Evolutionary conservation across 2,888 invertebrate species (phyloP), one percentile per base, ranked within the genome.

Genomic region (Chaetogeoica ovagalla): DNA sequence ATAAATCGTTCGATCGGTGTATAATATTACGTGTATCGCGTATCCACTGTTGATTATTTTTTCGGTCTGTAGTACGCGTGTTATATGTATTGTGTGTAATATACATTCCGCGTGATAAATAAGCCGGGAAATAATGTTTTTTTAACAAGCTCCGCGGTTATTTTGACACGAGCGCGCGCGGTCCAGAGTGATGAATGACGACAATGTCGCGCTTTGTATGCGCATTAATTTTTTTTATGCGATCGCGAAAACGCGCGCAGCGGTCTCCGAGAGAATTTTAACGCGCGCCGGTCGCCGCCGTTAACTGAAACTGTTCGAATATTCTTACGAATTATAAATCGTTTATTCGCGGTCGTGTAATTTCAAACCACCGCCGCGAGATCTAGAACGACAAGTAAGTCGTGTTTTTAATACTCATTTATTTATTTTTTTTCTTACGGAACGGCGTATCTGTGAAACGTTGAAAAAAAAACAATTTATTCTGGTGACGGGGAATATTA

Each of bases 91-190:
- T 30, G 4, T 30, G 30, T 30, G n/a, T n/a, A n/a, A n/a, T n/a
- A 30, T 30, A 30, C 4, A 30, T 30, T 30, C 0, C 15, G 5
- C 9, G 7, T 69, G 59, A 69, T 30, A 48, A 69, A 75, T 68
- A 66, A 59, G 66, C 30, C 59, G 15, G 62, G 60, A 62, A 77
- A 76, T 76, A 68, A 77, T 70, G 70, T 62, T 69, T 62, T 77
- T 77, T 70, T 70, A 77, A 77, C 77, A 70, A 55, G 55, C 55
- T 11, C 55, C 13, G 37, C 13, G 37, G 43, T 43, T 52, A 62
- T 62, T 69, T 70, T 69, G 77, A 70, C 76, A 11, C 60, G 30
- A 30, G 17, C 60, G 21, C 39, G 17, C 60, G 21, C 39, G 39
- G 52, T 19, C 57, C 2, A 59, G n/a, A n/a, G 48, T 76, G 76